These are phyloP conservation scores for Porites lobata DNA, from an alignment of 92 coral and sea anemone species.

Conservation along the genomic window DNA sequence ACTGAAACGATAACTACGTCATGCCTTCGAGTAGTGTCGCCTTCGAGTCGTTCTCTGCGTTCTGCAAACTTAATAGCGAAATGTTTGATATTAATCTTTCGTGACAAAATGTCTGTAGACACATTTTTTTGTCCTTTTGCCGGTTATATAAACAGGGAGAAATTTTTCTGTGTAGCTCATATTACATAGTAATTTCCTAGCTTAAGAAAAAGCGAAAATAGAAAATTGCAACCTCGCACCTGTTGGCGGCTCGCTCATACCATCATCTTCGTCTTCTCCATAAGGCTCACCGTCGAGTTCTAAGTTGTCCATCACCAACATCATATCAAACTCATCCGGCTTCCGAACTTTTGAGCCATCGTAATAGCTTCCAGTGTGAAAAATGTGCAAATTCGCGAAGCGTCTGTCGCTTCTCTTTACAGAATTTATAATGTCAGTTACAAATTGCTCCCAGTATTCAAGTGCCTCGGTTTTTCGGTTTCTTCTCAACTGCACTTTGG, in stretches of 20 bases:
- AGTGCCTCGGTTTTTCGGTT: slow-evolving; percentile 51
- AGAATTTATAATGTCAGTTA: slow-evolving; percentile 33
- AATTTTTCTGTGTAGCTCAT: too few species aligned
- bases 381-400: slow-evolving; percentile 22
- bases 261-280: slow-evolving; percentile 15
- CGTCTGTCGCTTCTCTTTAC: slow-evolving; percentile 50
- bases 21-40: too few species aligned
- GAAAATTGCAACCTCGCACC: neutral
- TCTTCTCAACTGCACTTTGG: slow-evolving; percentile 31
- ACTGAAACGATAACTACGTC: too few species aligned
- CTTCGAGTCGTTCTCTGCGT: too few species aligned
- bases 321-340: slow-evolving; percentile 83
- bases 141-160: too few species aligned
- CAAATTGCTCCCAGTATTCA: slow-evolving; percentile 49
- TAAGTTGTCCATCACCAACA: slow-evolving; percentile 64
- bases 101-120: too few species aligned
- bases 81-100: too few species aligned
- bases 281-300: slow-evolving; percentile 39
- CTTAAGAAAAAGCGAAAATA: neutral
- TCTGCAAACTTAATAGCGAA: too few species aligned
- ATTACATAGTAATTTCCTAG: too few species aligned
- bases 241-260: slow-evolving; percentile 43
- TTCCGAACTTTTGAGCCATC: slow-evolving; percentile 74
- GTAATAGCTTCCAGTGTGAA: slow-evolving; percentile 70
- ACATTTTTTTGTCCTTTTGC: too few species aligned